Conservation (phyloP, 2,113 vertebrate genomes). For the Tor tambroides region DNA sequence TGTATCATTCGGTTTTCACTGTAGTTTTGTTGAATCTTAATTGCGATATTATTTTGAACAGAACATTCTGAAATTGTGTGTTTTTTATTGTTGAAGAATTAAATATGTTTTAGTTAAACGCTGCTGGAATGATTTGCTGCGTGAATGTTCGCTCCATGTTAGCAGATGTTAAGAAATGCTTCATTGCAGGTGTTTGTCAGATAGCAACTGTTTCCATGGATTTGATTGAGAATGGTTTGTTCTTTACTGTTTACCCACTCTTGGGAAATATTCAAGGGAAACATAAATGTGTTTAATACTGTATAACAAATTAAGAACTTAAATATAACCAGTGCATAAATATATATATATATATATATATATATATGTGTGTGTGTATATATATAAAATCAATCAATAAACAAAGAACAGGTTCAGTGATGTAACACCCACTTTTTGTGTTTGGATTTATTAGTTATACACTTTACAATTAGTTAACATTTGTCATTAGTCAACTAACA, state of each 20-base stretch:
- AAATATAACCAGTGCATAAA: not conserved
- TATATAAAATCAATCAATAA: no score
- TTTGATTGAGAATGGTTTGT: not conserved
- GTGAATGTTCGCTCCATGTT: not conserved
- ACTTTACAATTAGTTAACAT: no score
- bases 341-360: not conserved
- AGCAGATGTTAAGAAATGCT: constrained; percentile 9
- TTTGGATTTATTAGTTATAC: not conserved
- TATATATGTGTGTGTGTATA: no score
- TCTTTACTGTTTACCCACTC: not conserved
- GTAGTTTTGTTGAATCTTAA: not conserved
- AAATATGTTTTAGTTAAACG: not conserved
- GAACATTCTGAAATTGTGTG: not conserved
- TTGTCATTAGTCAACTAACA: no score
- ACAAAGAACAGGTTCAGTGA: not conserved
- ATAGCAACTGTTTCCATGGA: constrained; percentile 20
- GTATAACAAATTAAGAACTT: not conserved
- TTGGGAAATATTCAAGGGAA: not conserved
- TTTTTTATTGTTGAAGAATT: not conserved
- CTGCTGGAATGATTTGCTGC: not conserved
- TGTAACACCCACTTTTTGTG: not conserved
- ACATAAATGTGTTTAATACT: not conserved
- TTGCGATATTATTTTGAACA: not conserved
- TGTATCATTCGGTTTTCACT: not conserved
- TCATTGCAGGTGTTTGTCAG: not conserved